Evolutionary conservation across 92 coral and sea anemone genomes (phyloP).

Genomic region (Chrysogorgia sp.): DNA sequence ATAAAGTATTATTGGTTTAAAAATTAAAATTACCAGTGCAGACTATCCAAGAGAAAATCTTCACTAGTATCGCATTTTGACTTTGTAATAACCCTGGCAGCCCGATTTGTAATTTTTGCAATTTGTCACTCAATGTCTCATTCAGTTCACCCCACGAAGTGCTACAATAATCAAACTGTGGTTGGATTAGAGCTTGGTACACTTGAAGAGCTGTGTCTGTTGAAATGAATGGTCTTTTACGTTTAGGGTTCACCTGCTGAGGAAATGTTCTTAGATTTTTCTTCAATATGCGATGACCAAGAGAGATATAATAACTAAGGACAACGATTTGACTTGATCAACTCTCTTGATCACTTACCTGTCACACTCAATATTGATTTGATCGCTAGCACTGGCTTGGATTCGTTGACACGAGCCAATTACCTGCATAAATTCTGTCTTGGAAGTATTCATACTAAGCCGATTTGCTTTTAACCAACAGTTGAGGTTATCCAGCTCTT

Average conservation of each 20-base stretch:
- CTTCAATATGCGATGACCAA: conserved; percentile 47
- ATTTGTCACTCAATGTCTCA: conserved; percentile 22
- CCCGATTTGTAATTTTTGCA: conserved; percentile 39
- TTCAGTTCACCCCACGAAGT: conserved; percentile 3
- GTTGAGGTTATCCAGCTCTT: conserved; percentile 4
- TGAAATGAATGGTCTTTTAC: conserved; percentile 44
- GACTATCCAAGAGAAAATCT: conserved; percentile 9
- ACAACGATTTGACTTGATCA: conserved; percentile 15
- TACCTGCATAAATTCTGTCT: conserved; percentile 24
- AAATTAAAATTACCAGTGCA: conserved; percentile 46
- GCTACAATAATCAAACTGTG: conserved; percentile 48
- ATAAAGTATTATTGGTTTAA: too few species aligned
- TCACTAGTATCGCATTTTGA: not conserved
- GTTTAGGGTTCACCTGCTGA: conserved; percentile 59
- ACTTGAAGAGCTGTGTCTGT: conserved; percentile 41
- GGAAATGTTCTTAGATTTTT: conserved; percentile 50
- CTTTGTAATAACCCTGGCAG: conserved; percentile 30
- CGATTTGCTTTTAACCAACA: conserved; percentile 23
- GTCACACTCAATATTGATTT: not conserved
- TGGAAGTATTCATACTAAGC: conserved; percentile 28
- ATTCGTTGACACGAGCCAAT: not conserved
- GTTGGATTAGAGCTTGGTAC: conserved; percentile 52
- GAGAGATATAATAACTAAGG: not conserved
- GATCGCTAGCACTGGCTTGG: not conserved
- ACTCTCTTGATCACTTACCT: conserved; percentile 35